Evolutionary conservation across 1,140 invertebrate species (phyloP), one percentile per base, ranked within the genome.

Genomic region (Stegodyphus mimosarum): DNA sequence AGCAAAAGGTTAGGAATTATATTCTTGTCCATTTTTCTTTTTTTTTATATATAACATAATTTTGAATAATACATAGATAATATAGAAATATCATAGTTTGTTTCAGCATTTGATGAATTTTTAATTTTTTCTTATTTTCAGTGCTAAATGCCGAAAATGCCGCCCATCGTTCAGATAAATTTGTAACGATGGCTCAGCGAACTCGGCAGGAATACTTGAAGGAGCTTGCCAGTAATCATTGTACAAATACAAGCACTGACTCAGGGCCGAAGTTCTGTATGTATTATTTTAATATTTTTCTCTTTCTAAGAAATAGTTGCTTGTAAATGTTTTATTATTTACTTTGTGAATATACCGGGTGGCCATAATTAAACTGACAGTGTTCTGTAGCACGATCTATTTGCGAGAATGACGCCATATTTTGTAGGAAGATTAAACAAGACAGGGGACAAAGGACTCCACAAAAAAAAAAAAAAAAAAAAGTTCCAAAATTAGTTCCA

Each of bases 91-190:
- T n/a, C n/a, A n/a, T 17, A 50, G 50, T 72, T 33, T 72, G 5
- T 7, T 17, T 48, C 2, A 50, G 7, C 7, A 13, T 33, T 72
- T 72, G 6, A 6, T 72, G 11, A 50, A 50, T n/a, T 72, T 72
- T 72, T 75, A 5, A 75, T 75, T 77, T 71, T 60, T 69, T 7
- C 3, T 55, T 83, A 18, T 84, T 86, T 88, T 9, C 84, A 91
- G 95, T 98, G 33, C 97, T 99, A 69, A 99, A 99, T 92, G 98
- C 96, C 33, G 98, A 99, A 91, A 99, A 99, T 92, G 97, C 97
- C 15, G 97, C 97, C 11, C 96, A 98, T 89, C 93, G 95, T 86
- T 98, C 96, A 10, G 96, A 98, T 89, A 99, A 99, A 91, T 99
- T 99, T 91, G 95, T 95, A 71, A 97, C 96, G 6, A 99, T 99